Percentiles rank a stretch among this genome's conserved stretches.
Evolutionary conservation across 2,797 vertebrate genomes (phyloP).

Genomic region (Oreonectes daqikongensis): DNA sequence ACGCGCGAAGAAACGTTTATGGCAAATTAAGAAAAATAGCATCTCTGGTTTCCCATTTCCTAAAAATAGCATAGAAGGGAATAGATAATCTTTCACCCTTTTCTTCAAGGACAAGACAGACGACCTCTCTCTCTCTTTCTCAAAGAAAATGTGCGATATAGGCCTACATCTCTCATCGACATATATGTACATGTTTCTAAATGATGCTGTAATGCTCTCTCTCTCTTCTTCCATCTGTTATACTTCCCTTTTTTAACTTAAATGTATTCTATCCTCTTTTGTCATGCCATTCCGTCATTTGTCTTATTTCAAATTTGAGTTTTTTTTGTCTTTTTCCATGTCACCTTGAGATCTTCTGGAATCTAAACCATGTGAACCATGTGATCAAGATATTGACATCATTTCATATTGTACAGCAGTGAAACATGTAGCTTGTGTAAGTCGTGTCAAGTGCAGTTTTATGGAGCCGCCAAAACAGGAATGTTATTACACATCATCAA

Average conservation of each 20-base stretch:
- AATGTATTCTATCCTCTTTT: conserved; percentile 44
- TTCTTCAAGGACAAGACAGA: conserved; percentile 50
- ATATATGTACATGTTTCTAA: conserved; percentile 48
- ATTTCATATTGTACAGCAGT: neutral
- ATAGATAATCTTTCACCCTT: conserved; percentile 47
- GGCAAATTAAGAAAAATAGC: conserved; percentile 20
- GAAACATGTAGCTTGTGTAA: neutral
- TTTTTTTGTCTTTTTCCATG: conserved; percentile 32
- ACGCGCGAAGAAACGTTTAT: neutral
- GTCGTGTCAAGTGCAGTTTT: neutral
- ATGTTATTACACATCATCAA: conserved; percentile 46
- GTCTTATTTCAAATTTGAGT: neutral
- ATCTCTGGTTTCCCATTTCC: conserved; percentile 5
- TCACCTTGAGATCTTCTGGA: conserved; percentile 17
- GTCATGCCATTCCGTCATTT: neutral
- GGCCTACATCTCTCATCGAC: neutral
- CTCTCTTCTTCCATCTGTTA: neutral
- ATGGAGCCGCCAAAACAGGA: conserved; percentile 1
- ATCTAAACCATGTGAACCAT: neutral
- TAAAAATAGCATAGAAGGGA: conserved; percentile 41
- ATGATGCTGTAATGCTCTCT: conserved; percentile 41
- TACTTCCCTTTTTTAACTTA: neutral
- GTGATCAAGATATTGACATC: neutral
- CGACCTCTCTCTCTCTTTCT: conserved; percentile 55
- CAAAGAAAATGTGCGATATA: neutral